A percentile compares a stretch with the other conserved stretches of the same genome.
Conservation (phyloP, 2,113 vertebrate genomes). For the Lycaon pictus region DNA sequence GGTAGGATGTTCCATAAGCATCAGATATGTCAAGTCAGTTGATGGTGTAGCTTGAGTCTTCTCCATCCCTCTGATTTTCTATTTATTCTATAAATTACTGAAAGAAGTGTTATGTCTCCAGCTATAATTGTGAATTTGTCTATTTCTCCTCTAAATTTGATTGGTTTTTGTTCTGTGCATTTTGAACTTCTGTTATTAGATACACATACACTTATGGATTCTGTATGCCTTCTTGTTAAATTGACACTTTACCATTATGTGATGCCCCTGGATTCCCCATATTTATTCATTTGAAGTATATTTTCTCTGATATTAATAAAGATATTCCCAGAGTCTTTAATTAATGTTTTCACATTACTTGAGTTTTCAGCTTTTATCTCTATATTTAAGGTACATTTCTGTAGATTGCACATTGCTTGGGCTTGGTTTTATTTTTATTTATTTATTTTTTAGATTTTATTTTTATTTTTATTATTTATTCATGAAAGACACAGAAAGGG, state of each 20-base stretch:
- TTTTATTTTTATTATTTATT: too few relatives aligned
- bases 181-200: neutral
- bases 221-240: neutral
- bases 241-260: neutral
- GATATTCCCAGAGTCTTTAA: neutral
- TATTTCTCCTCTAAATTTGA: neutral
- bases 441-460: too few relatives aligned
- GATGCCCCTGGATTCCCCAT: neutral
- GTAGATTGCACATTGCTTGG: neutral
- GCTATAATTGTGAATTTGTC: neutral
- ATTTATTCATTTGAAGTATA: neutral
- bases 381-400: neutral
- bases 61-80: neutral
- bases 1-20: neutral
- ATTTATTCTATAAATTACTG: neutral
- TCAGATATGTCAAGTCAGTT: neutral
- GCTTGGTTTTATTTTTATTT: neutral
- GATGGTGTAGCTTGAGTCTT: neutral
- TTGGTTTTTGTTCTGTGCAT: neutral
- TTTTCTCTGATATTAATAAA: neutral
- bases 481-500: too few relatives aligned
- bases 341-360: neutral
- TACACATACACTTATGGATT: neutral
- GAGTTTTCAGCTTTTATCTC: neutral
- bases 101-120: neutral